Evolutionary conservation across 35 echinoderm and acorn worm species (phyloP).

Genomic region (Stichopus chloronotus): DNA sequence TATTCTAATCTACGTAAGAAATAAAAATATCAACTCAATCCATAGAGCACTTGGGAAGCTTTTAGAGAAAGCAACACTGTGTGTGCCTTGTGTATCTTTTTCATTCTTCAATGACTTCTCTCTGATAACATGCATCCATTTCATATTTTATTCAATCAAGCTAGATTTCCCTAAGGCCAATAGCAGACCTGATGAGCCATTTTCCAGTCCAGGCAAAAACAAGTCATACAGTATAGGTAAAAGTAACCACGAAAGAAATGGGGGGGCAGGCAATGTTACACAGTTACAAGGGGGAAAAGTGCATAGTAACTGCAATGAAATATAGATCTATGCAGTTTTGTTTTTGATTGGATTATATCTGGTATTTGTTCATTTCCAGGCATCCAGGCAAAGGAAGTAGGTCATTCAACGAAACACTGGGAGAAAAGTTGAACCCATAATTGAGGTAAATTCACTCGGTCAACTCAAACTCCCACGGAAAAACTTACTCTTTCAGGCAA

Average conservation of each 20-base stretch:
- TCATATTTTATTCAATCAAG: conserved; percentile 21
- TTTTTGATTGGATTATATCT: background rate
- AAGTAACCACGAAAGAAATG: background rate
- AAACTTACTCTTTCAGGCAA: too few relatives aligned
- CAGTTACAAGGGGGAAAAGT: too few relatives aligned
- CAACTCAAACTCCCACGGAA: too few relatives aligned
- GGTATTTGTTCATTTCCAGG: background rate
- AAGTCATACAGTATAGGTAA: background rate
- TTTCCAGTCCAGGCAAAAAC: background rate
- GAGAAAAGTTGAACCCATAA: background rate
- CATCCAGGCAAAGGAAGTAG: background rate
- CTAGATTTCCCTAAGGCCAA: conserved; percentile 20
- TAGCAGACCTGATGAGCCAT: background rate
- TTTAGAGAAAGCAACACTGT: too few relatives aligned
- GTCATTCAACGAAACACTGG: background rate
- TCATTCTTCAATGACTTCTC: too few relatives aligned
- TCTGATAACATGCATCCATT: background rate
- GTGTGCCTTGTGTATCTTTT: too few relatives aligned
- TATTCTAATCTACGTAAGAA: too few relatives aligned
- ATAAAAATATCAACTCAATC: too few relatives aligned
- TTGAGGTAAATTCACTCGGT: conserved; percentile 1
- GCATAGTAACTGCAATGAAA: too few relatives aligned
- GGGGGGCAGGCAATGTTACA: background rate
- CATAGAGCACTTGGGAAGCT: too few relatives aligned
- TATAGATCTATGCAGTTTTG: too few relatives aligned